Percentiles rank a stretch among this genome's conserved stretches.
phyloP scores from a whole-genome alignment of 2,113 vertebrate genomes.

The Cyprinodon variegatus region DNA sequence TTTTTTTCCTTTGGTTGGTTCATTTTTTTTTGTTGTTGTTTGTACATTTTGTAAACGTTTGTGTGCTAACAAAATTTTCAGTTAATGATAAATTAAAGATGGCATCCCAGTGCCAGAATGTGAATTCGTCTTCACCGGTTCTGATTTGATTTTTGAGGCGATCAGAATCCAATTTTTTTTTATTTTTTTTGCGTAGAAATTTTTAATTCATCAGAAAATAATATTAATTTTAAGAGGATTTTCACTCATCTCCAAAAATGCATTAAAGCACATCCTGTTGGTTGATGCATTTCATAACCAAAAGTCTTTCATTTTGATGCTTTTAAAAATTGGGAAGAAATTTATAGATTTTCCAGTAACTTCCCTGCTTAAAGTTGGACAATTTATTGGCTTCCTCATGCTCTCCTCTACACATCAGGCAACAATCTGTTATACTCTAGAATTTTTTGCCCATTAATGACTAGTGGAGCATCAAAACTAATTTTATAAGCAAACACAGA shows the following conservation, averaged over 20 bases:
- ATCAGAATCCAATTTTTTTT: background rate
- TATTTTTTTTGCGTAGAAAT: too few species aligned
- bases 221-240: too few species aligned
- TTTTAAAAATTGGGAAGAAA: too few species aligned
- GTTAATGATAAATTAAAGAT: background rate
- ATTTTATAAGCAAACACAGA: too few species aligned
- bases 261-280: too few species aligned
- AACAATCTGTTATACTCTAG: background rate
- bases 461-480: too few species aligned
- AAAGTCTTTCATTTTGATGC: too few species aligned
- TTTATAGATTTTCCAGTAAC: too few species aligned
- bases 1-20: background rate
- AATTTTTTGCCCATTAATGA: too few species aligned
- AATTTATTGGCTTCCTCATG: background rate
- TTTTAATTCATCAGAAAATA: background rate
- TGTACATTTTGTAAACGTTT: conserved; percentile 30
- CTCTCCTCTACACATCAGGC: background rate
- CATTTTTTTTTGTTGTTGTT: conserved; percentile 8
- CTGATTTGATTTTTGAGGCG: background rate
- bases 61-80: background rate
- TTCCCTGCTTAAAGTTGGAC: too few species aligned
- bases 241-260: too few species aligned
- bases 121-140: background rate
- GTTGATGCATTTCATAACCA: too few species aligned
- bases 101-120: background rate